A percentile compares a stretch with the other conserved stretches of the same genome.
These are phyloP conservation scores for Anarsia innoxiella DNA, from an alignment of 2,888 invertebrate species.

Conservation along the genomic window DNA sequence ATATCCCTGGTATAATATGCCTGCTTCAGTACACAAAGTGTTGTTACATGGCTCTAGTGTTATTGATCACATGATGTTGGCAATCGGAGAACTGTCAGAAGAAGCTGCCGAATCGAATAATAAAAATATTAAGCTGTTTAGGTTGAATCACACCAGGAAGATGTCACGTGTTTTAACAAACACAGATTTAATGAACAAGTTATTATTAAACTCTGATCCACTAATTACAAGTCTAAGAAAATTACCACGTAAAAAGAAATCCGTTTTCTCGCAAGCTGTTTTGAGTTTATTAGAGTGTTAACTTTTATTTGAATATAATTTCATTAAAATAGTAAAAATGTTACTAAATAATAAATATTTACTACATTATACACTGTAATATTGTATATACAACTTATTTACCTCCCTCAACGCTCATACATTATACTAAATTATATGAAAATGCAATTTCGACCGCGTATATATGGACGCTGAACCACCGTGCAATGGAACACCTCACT, in stretches of 20 bases:
- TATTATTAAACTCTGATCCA: neutral
- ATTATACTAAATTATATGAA: no score
- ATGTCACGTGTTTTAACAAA: neutral
- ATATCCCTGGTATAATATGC: constrained; percentile 1
- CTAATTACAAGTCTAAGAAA: constrained; percentile 1
- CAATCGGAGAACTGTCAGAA: constrained; percentile 2
- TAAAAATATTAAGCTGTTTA: neutral
- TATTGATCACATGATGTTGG: neutral
- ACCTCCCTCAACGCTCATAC: no score
- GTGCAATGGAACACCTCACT: no score
- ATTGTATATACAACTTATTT: no score
- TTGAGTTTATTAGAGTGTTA: no score
- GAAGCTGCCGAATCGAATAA: constrained; percentile 3
- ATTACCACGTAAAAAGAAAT: neutral
- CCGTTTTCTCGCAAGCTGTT: neutral
- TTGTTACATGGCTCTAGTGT: neutral
- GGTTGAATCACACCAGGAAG: neutral
- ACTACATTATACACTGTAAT: no score
- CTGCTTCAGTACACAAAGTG: neutral
- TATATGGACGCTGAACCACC: no score
- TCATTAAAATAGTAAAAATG: no score
- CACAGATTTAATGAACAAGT: neutral
- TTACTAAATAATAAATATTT: no score
- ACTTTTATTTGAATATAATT: no score
- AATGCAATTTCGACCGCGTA: no score